These are phyloP conservation scores for Chloropsis cyanopogon DNA, from an alignment of 2,113 vertebrate species.

Conservation along the genomic window DNA sequence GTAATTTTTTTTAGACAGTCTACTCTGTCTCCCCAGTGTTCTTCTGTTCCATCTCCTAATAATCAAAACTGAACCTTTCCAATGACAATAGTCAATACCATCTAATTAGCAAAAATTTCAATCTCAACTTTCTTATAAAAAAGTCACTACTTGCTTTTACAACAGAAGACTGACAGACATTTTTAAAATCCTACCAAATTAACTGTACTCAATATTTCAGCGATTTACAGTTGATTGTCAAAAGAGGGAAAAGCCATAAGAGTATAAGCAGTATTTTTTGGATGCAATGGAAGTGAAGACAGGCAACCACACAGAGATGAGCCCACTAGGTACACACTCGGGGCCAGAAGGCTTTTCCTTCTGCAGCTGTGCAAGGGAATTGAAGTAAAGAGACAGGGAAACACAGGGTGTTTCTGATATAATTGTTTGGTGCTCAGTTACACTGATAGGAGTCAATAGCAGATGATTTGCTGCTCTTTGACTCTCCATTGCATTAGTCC, in stretches of 20 bases:
- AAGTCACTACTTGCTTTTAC: background rate
- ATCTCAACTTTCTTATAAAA: background rate
- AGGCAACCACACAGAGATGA: background rate
- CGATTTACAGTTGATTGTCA: background rate
- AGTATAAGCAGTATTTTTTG: background rate
- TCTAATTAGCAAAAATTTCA: background rate
- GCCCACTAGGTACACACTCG: fast-evolving
- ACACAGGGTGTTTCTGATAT: background rate
- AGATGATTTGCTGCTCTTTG: background rate
- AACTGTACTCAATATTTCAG: background rate
- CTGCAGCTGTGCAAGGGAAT: background rate
- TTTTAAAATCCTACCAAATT: background rate
- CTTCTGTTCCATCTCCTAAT: background rate
- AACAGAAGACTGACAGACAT: background rate
- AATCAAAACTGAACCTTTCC: background rate
- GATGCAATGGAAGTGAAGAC: background rate
- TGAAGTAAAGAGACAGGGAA: background rate
- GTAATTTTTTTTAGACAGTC: background rate
- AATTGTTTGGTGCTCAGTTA: background rate
- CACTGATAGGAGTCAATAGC: background rate
- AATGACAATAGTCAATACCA: background rate
- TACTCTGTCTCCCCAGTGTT: background rate
- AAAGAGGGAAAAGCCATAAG: background rate
- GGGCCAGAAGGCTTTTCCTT: background rate
- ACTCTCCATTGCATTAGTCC: background rate